phyloP scores from a whole-genome alignment of 2,888 invertebrate species.

The Phymatocera aterrima region DNA sequence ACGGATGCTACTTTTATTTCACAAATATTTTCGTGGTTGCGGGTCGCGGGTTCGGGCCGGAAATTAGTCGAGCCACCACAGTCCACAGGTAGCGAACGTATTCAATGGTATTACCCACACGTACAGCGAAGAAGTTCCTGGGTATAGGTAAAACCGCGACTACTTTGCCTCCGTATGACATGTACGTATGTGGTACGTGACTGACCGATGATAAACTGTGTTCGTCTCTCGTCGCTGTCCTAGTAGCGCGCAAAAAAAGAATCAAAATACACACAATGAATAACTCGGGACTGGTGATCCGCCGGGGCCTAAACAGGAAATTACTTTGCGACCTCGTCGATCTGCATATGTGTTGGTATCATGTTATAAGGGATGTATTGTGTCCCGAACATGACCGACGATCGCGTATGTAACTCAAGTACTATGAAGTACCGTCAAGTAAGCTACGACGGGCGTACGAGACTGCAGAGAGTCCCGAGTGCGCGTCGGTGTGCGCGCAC shows the following conservation, averaged over 20 bases:
- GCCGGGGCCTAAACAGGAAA: constrained; percentile 66
- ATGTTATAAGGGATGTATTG: background rate
- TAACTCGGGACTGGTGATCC: constrained; percentile 62
- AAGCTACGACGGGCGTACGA: background rate
- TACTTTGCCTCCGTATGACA: too few species aligned
- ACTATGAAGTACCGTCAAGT: background rate
- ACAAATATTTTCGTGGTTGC: too few species aligned
- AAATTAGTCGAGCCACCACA: too few species aligned
- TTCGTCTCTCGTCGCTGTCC: background rate
- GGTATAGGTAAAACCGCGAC: too few species aligned
- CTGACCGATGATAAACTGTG: background rate
- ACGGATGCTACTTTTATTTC: too few species aligned
- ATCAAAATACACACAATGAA: constrained; percentile 56
- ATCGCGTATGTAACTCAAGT: background rate
- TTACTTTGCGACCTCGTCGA: constrained; percentile 65
- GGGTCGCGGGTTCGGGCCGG: too few species aligned
- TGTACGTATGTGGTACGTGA: background rate
- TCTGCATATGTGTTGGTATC: background rate
- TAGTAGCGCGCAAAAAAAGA: background rate
- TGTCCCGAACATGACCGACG: background rate
- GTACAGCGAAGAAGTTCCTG: too few species aligned
- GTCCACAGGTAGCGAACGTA: too few species aligned
- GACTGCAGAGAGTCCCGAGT: too few species aligned
- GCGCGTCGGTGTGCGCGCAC: background rate
- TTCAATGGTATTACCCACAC: too few species aligned